Evolutionary conservation across 2,888 invertebrate genomes (phyloP).

Genomic region (Lissocephala sabroskyi): DNA sequence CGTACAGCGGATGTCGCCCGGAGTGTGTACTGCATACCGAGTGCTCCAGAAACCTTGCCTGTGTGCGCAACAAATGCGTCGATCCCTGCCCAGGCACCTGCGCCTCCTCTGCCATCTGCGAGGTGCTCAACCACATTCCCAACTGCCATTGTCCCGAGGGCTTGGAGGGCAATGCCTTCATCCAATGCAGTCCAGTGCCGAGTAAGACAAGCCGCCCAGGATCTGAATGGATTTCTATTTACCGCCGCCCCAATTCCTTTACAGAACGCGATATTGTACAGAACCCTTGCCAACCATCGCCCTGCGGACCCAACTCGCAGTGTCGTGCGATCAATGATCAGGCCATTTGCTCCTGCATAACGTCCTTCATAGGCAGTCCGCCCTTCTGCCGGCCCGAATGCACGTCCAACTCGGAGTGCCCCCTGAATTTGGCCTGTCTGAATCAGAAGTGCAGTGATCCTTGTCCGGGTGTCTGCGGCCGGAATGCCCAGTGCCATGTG

Average conservation of each 20-base stretch:
- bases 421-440: constrained; percentile 80
- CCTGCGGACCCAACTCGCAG: constrained; percentile 87
- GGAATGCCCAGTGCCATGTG: constrained; percentile 82
- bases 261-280: constrained; percentile 48
- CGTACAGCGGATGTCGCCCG: constrained; percentile 80
- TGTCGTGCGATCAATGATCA: constrained; percentile 83
- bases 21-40: constrained; percentile 82
- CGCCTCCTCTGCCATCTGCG: constrained; percentile 80
- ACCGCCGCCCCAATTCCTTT: constrained; percentile 17
- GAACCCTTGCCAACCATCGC: constrained; percentile 78
- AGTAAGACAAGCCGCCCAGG: constrained; percentile 69
- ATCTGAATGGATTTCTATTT: not conserved
- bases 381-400: constrained; percentile 83
- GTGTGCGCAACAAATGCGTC: constrained; percentile 80
- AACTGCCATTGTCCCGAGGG: constrained; percentile 77
- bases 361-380: constrained; percentile 77
- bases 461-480: constrained; percentile 82
- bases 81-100: constrained; percentile 84
- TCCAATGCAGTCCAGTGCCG: constrained; percentile 75
- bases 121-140: constrained; percentile 83
- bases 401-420: constrained; percentile 81
- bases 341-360: constrained; percentile 80
- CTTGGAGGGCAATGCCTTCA: constrained; percentile 81
- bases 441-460: constrained; percentile 82
- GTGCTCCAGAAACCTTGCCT: constrained; percentile 79